Evolutionary conservation across 2,113 vertebrate species (phyloP).

Genomic region (Etheostoma cragini): DNA sequence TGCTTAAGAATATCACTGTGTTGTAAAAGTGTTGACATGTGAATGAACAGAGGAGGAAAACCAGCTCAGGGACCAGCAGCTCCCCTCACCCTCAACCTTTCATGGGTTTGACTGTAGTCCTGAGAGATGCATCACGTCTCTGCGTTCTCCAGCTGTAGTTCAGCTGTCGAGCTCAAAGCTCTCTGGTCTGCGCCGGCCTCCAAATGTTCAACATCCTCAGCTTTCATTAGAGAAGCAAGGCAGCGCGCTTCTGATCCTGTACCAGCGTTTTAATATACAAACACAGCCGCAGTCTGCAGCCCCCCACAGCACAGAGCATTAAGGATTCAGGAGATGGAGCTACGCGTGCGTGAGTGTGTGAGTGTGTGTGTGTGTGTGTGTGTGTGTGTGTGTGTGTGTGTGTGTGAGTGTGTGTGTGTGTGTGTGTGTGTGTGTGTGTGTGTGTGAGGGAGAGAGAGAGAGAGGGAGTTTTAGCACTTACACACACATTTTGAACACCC

Average conservation of each 20-base stretch:
- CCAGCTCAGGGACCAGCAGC: not conserved
- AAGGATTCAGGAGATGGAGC: slow-evolving; percentile 26
- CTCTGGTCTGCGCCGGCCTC: not conserved
- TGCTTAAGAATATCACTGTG: no score
- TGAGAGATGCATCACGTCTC: not conserved
- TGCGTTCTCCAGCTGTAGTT: slow-evolving; percentile 3
- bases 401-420: slow-evolving; percentile 27
- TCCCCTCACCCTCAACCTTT: not conserved
- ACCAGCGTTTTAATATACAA: slow-evolving; percentile 35
- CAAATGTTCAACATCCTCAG: not conserved
- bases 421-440: not conserved
- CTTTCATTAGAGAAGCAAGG: slow-evolving; percentile 8
- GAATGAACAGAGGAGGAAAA: not conserved
- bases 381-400: slow-evolving; percentile 3
- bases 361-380: slow-evolving; percentile 28
- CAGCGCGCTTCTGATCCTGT: not conserved
- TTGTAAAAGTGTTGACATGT: not conserved
- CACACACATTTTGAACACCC: not conserved
- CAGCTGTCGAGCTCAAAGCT: slow-evolving; percentile 10
- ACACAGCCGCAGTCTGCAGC: slow-evolving; percentile 38
- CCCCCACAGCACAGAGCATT: slow-evolving; percentile 43
- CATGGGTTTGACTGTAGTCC: not conserved
- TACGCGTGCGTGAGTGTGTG: not conserved
- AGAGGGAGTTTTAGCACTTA: not conserved
- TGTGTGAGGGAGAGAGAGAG: not conserved